phyloP scores from a whole-genome alignment of 2,113 vertebrate species.

The Toxotes jaculatrix region DNA sequence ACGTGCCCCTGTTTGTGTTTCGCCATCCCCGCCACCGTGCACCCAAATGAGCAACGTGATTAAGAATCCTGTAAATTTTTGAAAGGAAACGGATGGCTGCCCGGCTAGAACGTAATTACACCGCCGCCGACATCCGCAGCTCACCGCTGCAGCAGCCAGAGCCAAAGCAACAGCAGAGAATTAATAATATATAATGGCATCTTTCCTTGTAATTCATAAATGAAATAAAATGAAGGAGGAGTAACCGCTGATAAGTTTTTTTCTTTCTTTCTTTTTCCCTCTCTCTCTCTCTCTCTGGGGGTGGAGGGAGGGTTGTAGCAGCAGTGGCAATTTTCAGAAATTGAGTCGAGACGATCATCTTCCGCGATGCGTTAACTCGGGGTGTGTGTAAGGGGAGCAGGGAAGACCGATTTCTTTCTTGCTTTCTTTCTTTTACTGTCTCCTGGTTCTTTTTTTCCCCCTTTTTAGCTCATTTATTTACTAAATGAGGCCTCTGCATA shows the following conservation, averaged over 20 bases:
- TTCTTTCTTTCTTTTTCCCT: neutral
- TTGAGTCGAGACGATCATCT: slow-evolving; percentile 72
- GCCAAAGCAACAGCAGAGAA: slow-evolving; percentile 94
- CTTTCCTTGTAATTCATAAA: slow-evolving; percentile 98
- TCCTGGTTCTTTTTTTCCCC: slow-evolving; percentile 1
- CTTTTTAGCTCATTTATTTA: slow-evolving; percentile 69
- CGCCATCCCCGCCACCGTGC: slow-evolving; percentile 93
- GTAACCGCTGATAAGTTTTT: slow-evolving; percentile 90
- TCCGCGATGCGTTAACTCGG: slow-evolving; percentile 61
- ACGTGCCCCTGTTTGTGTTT: slow-evolving; percentile 98
- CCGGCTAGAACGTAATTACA: slow-evolving; percentile 99
- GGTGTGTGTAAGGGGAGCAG: slow-evolving; percentile 28
- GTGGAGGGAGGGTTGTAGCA: slow-evolving; percentile 19
- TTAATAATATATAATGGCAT: slow-evolving; percentile 99
- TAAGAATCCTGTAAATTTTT: slow-evolving; percentile 99
- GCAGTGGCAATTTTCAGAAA: slow-evolving; percentile 67
- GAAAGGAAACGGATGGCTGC: slow-evolving; percentile 99
- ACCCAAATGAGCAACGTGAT: slow-evolving; percentile 99
- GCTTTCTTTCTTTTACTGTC: neutral
- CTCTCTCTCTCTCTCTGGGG: slow-evolving; percentile 57
- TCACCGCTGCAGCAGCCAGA: slow-evolving; percentile 82
- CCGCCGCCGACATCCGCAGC: slow-evolving; percentile 94
- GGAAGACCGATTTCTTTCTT: slow-evolving; percentile 23
- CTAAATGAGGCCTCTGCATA: slow-evolving; percentile 66
- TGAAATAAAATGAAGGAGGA: slow-evolving; percentile 96